Percentiles rank a stretch among this genome's conserved stretches.
Evolutionary conservation across 2,113 vertebrate species (phyloP).

Genomic region (Centropus unirufus): DNA sequence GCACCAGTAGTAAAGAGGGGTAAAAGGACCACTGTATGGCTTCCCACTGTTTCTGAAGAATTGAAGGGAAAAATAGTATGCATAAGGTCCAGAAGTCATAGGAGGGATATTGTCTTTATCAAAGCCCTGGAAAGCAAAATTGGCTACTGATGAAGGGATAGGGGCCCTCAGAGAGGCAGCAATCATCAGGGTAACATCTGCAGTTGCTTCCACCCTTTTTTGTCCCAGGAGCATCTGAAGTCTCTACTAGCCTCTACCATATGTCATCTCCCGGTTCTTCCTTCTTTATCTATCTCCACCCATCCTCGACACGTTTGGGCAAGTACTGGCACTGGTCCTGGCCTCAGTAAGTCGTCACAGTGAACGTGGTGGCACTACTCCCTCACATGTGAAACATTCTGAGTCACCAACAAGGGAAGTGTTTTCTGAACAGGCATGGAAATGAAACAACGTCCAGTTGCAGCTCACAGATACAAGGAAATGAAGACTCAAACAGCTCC

Average conservation of each 20-base stretch:
- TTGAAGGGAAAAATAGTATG: not conserved
- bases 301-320: not conserved
- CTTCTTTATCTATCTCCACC: not conserved
- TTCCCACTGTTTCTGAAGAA: not conserved
- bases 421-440: not conserved
- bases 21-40: not conserved
- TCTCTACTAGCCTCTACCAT: not conserved
- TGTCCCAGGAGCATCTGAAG: not conserved
- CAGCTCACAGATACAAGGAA: not conserved
- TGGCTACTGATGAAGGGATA: not conserved
- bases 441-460: not conserved
- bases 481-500: slow-evolving; percentile 13
- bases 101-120: not conserved
- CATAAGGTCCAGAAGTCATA: not conserved
- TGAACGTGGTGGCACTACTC: fast-evolving
- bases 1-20: not conserved
- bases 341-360: not conserved
- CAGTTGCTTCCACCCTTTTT: not conserved
- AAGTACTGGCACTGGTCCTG: not conserved
- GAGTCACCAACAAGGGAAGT: not conserved
- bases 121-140: not conserved
- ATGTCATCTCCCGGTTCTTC: not conserved
- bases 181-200: not conserved
- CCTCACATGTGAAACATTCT: not conserved
- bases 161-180: not conserved